Conservation (phyloP, 2,888 invertebrate species). For the Anoplius nigerrimus region DNA sequence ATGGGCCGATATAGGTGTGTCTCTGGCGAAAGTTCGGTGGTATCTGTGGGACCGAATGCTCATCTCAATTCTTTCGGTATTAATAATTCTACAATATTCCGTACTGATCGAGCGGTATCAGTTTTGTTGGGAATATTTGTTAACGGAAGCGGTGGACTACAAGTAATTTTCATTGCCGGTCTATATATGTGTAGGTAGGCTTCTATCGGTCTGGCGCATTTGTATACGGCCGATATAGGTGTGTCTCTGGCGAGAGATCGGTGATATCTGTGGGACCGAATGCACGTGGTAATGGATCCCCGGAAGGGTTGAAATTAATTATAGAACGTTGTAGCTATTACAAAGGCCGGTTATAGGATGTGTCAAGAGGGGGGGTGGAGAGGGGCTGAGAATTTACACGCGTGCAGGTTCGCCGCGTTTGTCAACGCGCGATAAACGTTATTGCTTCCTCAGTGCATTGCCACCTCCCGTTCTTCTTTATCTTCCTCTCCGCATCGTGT, state of each 20-base stretch:
- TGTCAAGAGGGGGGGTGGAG: neutral
- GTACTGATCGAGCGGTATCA: no score
- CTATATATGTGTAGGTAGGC: no score
- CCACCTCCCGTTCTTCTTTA: no score
- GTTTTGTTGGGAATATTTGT: no score
- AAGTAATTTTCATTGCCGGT: no score
- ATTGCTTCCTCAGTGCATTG: neutral
- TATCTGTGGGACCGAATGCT: no score
- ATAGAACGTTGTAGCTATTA: conserved; percentile 58
- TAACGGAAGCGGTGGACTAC: no score
- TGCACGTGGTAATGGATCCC: conserved; percentile 63
- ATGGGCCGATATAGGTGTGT: conserved; percentile 23
- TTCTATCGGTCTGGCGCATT: no score
- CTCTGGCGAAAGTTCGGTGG: no score
- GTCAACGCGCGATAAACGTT: neutral
- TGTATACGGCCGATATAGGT: conserved; percentile 31
- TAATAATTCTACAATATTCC: no score
- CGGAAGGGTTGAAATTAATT: conserved; percentile 67
- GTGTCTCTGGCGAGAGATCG: conserved; percentile 8
- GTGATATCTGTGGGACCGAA: conserved; percentile 57
- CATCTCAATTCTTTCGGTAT: no score
- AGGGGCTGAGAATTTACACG: neutral
- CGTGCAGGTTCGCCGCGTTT: neutral
- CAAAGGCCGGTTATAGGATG: conserved; percentile 10
- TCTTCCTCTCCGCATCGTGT: no score